A percentile compares a stretch with the other conserved stretches of the same genome.
Conservation (phyloP, 2,797 vertebrate species). For the Bothrops alternatus region DNA sequence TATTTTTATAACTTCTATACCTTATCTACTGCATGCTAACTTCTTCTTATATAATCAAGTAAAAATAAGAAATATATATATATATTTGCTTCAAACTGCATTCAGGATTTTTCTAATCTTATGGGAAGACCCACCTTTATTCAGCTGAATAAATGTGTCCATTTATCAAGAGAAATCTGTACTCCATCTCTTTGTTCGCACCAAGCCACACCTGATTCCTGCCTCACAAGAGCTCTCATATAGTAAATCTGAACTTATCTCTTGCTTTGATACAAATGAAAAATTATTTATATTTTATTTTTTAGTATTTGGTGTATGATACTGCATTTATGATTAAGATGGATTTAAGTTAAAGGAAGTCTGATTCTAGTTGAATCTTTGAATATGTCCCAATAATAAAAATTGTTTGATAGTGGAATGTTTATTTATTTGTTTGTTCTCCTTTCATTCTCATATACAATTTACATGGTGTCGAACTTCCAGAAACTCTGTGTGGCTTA, state of each 20-base stretch:
- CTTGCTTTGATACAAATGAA: neutral
- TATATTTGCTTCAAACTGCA: too few relatives aligned
- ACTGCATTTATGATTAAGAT: neutral
- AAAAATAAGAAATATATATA: too few relatives aligned
- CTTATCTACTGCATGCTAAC: too few relatives aligned
- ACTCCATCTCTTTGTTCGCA: too few relatives aligned
- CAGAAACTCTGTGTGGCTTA: too few relatives aligned
- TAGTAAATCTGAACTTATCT: neutral
- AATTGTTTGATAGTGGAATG: neutral
- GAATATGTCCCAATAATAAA: neutral
- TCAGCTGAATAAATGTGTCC: too few relatives aligned
- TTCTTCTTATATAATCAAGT: too few relatives aligned
- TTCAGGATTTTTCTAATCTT: too few relatives aligned
- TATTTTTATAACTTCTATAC: too few relatives aligned
- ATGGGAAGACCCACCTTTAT: too few relatives aligned
- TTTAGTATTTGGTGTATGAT: neutral
- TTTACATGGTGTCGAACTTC: neutral
- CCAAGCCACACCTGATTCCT: too few relatives aligned
- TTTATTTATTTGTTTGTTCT: neutral
- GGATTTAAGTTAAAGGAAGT: neutral
- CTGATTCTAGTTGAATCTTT: neutral
- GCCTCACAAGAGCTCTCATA: neutral
- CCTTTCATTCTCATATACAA: neutral
- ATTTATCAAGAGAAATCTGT: too few relatives aligned
- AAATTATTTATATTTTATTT: neutral